Percentiles rank a stretch among this genome's conserved stretches.
Evolutionary conservation across 2,113 vertebrate genomes (phyloP).

Genomic region (Corythaeola cristata): DNA sequence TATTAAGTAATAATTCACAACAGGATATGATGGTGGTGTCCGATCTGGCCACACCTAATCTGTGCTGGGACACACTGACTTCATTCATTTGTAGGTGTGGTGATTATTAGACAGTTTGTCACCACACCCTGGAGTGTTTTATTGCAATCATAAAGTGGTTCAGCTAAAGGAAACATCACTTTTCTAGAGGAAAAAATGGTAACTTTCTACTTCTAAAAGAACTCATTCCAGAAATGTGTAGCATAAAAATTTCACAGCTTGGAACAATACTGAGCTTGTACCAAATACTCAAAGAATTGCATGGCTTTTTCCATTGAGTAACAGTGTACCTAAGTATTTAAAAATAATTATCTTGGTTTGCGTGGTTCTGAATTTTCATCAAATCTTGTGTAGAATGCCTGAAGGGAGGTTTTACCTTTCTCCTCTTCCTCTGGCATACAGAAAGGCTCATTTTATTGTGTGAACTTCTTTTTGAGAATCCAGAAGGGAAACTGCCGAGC

Average conservation of each 20-base stretch:
- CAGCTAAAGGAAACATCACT: constrained; percentile 16
- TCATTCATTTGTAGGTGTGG: constrained; percentile 47
- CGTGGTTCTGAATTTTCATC: background rate
- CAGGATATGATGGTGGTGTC: constrained; percentile 41
- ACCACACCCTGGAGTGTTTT: constrained; percentile 43
- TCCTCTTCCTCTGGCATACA: background rate
- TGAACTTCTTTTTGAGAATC: constrained; percentile 9
- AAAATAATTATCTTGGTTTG: background rate
- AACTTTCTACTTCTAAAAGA: background rate
- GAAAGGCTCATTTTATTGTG: constrained; percentile 18
- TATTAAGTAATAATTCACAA: background rate
- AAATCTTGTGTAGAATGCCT: background rate
- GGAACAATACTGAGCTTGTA: background rate
- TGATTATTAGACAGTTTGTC: constrained; percentile 24
- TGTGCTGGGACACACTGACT: constrained; percentile 45
- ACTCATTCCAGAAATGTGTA: background rate
- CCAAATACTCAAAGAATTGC: background rate
- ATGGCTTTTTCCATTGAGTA: background rate
- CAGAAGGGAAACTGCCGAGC: background rate
- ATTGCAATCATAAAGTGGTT: constrained; percentile 1
- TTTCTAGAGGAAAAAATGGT: background rate
- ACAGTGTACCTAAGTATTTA: background rate
- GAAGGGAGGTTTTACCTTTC: background rate
- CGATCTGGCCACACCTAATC: constrained; percentile 25
- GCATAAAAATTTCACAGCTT: background rate